phyloP scores from a whole-genome alignment of 2,113 vertebrate species.

The Taurulus bubalis region DNA sequence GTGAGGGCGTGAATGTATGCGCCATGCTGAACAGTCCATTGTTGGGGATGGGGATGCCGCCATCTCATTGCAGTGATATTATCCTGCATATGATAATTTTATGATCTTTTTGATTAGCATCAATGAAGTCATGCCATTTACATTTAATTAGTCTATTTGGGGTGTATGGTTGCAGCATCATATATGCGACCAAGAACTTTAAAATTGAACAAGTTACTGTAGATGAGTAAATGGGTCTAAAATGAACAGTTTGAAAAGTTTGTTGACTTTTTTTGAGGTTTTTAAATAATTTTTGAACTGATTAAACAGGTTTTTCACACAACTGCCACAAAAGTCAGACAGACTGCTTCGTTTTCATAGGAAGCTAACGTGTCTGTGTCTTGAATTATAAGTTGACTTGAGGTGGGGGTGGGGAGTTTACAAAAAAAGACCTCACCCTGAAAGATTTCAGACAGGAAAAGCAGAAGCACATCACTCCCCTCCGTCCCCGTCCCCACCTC shows the following conservation, averaged over 20 bases:
- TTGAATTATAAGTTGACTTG: slow-evolving; percentile 55
- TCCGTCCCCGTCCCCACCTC: slow-evolving; percentile 16
- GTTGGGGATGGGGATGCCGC: not conserved
- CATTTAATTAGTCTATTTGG: not conserved
- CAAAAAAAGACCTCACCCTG: slow-evolving; percentile 13
- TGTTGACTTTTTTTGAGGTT: not conserved
- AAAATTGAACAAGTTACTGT: not conserved
- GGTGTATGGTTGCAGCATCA: not conserved
- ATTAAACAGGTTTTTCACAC: not conserved
- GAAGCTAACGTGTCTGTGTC: slow-evolving; percentile 43
- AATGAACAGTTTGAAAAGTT: not conserved
- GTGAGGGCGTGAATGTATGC: not conserved
- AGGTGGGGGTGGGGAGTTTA: slow-evolving; percentile 18
- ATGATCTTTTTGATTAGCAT: not conserved
- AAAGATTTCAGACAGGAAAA: slow-evolving; percentile 46
- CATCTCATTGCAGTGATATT: not conserved
- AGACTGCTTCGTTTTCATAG: slow-evolving; percentile 19
- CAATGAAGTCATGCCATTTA: not conserved
- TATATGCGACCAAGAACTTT: not conserved
- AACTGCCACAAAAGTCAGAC: slow-evolving; percentile 18
- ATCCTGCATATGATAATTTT: not conserved
- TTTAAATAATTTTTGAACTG: not conserved
- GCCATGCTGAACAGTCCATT: not conserved
- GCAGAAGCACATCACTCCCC: slow-evolving; percentile 14
- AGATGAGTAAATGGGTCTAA: too few species aligned